Conservation (phyloP, 2,888 invertebrate genomes). For the Tenthredo scrophulariae region DNA sequence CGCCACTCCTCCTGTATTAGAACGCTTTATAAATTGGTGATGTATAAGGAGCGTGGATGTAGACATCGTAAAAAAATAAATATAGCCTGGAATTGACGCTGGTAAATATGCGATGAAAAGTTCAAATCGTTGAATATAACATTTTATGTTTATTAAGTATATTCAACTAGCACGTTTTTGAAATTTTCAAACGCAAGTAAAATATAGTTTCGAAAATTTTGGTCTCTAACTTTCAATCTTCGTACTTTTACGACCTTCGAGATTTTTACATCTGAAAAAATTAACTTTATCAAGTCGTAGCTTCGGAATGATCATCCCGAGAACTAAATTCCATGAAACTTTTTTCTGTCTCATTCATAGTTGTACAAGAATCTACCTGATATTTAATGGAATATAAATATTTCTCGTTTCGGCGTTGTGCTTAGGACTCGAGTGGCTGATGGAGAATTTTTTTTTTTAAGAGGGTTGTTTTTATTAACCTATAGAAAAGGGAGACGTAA, state of each 20-base stretch:
- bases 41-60: background rate
- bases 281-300: too few relatives aligned
- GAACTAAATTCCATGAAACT: too few relatives aligned
- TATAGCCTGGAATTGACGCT: background rate
- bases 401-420: background rate
- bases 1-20: slow-evolving; percentile 54
- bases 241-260: too few relatives aligned
- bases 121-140: background rate
- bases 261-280: too few relatives aligned
- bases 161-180: background rate
- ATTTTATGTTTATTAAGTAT: background rate
- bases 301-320: too few relatives aligned
- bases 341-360: background rate
- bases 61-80: slow-evolving; percentile 16
- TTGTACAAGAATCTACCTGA: background rate
- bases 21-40: slow-evolving; percentile 11
- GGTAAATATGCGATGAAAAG: background rate
- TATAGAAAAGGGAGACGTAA: slow-evolving; percentile 68
- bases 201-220: background rate
- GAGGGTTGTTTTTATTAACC: slow-evolving; percentile 70
- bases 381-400: background rate
- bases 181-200: background rate
- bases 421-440: slow-evolving; percentile 7
- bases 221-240: background rate
- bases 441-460: slow-evolving; percentile 39